Evolutionary conservation across 2,888 invertebrate genomes (phyloP).

Genomic region (Synanthedon tipuliformis): DNA sequence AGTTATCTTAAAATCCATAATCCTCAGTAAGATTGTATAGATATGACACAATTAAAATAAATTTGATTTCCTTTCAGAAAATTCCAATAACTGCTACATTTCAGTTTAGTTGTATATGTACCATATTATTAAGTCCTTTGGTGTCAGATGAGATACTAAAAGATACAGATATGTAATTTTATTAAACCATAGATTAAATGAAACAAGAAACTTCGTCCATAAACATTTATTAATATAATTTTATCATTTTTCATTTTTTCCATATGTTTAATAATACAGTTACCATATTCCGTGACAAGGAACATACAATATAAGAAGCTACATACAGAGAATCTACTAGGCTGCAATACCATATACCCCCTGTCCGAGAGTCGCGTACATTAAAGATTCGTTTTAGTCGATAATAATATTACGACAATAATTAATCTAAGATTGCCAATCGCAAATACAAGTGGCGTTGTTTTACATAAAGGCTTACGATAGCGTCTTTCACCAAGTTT

Average conservation of each 20-base stretch:
- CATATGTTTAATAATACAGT: conserved; percentile 55
- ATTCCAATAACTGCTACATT: too few species aligned
- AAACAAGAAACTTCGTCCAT: conserved; percentile 40
- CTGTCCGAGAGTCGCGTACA: conserved; percentile 54
- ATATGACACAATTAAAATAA: too few species aligned
- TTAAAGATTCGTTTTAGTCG: conserved; percentile 48
- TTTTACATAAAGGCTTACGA: conserved; percentile 61
- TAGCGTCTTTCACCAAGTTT: conserved; percentile 70
- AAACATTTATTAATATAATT: conserved; percentile 69
- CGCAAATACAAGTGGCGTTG: conserved; percentile 58
- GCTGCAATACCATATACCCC: conserved; percentile 59
- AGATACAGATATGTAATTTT: background rate
- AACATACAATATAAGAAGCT: conserved; percentile 58
- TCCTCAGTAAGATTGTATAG: too few species aligned
- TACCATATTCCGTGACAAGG: conserved; percentile 46
- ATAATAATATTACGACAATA: conserved; percentile 48
- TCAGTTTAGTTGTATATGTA: too few species aligned
- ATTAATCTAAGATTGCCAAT: conserved; percentile 62
- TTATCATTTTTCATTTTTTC: conserved; percentile 62
- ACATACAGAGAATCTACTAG: conserved; percentile 61
- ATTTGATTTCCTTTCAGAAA: too few species aligned
- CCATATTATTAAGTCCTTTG: too few species aligned
- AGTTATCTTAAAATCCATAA: too few species aligned
- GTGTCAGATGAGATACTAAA: too few species aligned
- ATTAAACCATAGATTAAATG: conserved; percentile 2